phyloP scores from a whole-genome alignment of 2,888 invertebrate species.

The Lasioglossum lativentre region DNA sequence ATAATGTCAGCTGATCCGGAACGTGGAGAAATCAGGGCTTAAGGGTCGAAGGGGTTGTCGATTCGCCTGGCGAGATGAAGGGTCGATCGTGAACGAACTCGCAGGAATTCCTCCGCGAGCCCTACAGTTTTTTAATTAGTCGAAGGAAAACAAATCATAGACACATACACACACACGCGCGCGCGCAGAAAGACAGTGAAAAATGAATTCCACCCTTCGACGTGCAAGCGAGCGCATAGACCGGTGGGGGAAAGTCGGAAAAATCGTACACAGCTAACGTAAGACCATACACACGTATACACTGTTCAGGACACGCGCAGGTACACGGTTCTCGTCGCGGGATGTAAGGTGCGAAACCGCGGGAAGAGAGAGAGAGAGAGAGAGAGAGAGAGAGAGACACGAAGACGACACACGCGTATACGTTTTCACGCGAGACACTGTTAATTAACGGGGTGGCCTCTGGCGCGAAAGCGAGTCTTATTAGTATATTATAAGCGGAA shows the following conservation, averaged over 20 bases:
- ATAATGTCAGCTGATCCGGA: neutral
- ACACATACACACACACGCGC: neutral
- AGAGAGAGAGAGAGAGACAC: neutral
- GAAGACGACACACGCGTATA: conserved; percentile 42
- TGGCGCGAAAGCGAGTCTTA: conserved; percentile 54
- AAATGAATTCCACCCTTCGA: conserved; percentile 1
- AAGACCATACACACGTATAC: conserved; percentile 10
- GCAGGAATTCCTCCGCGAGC: conserved; percentile 51
- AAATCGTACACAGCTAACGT: conserved; percentile 33
- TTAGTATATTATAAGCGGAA: conserved; percentile 20
- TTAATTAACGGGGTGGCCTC: conserved; percentile 69
- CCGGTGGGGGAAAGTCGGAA: neutral
- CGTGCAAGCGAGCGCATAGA: neutral
- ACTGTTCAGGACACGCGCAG: conserved; percentile 23
- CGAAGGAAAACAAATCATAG: conserved; percentile 32
- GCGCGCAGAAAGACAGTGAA: neutral
- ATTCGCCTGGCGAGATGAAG: conserved; percentile 13
- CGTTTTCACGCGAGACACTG: conserved; percentile 63
- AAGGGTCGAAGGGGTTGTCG: conserved; percentile 15
- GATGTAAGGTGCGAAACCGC: neutral
- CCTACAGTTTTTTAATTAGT: conserved; percentile 65
- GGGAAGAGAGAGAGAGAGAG: neutral
- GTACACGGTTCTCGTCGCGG: conserved; percentile 20
- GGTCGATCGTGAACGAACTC: neutral
- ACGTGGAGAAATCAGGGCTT: conserved; percentile 20